Evolutionary conservation across 2,888 invertebrate species (phyloP).

Genomic region (Pachymerium ferrugineum): DNA sequence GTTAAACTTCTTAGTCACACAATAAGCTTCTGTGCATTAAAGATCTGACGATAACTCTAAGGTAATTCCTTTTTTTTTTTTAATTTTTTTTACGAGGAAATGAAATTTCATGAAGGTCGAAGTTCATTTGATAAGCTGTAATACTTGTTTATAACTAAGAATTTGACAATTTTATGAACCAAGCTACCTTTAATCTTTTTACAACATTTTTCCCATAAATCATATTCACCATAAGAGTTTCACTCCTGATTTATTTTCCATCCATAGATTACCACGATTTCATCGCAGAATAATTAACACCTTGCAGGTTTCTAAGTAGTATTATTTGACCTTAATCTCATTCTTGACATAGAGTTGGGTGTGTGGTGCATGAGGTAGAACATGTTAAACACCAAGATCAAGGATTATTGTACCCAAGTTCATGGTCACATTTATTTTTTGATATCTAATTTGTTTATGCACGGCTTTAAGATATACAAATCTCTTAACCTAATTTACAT

Average conservation of each 20-base stretch:
- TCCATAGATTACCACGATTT: neutral
- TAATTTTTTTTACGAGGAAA: too few species aligned
- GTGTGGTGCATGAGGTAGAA: neutral
- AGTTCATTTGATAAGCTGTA: neutral
- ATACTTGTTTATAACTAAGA: neutral
- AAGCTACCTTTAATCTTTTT: neutral
- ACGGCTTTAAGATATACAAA: neutral
- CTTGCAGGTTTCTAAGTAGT: neutral
- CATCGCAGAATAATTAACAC: constrained; percentile 15
- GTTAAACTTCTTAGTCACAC: too few species aligned
- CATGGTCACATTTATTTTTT: constrained; percentile 1
- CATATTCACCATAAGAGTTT: neutral
- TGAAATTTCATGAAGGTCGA: neutral
- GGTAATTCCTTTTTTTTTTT: too few species aligned
- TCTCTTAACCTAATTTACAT: neutral
- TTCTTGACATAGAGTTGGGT: neutral
- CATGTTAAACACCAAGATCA: constrained; percentile 1
- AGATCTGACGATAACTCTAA: too few species aligned
- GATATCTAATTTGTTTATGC: neutral
- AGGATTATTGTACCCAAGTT: constrained; percentile 16
- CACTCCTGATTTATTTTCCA: neutral
- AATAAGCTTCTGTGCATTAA: too few species aligned
- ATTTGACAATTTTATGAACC: neutral
- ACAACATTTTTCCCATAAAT: too few species aligned
- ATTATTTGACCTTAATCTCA: constrained; percentile 21